These are phyloP conservation scores for Aramus guarauna DNA, from an alignment of 2,113 vertebrate genomes.

Conservation along the genomic window DNA sequence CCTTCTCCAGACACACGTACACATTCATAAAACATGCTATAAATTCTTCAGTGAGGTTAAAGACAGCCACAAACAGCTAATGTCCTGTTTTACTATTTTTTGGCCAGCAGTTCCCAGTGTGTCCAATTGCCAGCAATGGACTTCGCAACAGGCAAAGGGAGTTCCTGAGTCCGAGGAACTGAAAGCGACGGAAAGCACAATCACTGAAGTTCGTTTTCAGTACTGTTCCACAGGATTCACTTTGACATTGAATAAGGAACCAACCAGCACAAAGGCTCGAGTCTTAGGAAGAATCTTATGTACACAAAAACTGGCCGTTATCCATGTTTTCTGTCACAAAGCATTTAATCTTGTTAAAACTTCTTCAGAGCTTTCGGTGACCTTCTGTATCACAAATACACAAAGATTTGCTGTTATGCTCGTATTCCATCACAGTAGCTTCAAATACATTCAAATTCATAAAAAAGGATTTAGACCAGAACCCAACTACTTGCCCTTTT, in stretches of 20 bases:
- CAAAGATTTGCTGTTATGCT: not conserved
- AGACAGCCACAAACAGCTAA: conserved; percentile 5
- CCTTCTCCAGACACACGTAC: not conserved
- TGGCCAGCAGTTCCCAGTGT: conserved; percentile 33
- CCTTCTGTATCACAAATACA: not conserved
- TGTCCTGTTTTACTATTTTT: not conserved
- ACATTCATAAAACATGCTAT: conserved; percentile 27
- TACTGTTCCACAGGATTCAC: not conserved
- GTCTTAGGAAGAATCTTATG: conserved; percentile 40
- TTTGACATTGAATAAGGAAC: conserved; percentile 33
- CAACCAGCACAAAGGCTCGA: conserved; percentile 32
- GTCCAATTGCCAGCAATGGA: conserved; percentile 64
- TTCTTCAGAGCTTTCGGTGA: not conserved
- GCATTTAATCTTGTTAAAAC: not conserved
- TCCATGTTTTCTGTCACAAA: conserved; percentile 15
- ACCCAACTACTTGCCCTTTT: not conserved
- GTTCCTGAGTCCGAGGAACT: conserved; percentile 5
- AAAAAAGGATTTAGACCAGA: conserved; percentile 10
- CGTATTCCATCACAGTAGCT: conserved; percentile 1
- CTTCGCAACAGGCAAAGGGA: not conserved
- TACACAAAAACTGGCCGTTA: conserved; percentile 73
- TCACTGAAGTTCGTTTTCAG: conserved; percentile 1
- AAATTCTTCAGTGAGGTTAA: conserved; percentile 27
- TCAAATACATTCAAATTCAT: conserved; percentile 19
- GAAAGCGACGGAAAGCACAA: conserved; percentile 20